These are phyloP conservation scores for Protonemura montana DNA, from an alignment of 2,888 invertebrate species.

Conservation along the genomic window DNA sequence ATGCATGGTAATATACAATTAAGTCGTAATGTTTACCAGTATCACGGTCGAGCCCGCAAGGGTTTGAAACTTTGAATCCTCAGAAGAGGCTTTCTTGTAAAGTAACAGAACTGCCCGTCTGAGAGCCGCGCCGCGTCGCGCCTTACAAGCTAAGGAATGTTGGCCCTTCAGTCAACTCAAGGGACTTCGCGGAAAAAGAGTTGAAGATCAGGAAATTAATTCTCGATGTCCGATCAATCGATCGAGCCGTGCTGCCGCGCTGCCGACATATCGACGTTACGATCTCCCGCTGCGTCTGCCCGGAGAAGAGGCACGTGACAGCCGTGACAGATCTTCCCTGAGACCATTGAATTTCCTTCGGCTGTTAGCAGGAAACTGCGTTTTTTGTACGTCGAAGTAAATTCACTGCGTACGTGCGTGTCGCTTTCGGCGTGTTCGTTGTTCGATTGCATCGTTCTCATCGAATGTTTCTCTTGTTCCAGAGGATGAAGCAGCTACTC, in stretches of 20 bases:
- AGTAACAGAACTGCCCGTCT: not conserved
- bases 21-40: not conserved
- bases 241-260: not conserved
- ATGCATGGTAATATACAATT: not conserved
- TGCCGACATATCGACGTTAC: not conserved
- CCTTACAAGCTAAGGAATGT: not conserved
- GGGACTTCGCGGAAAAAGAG: constrained; percentile 12
- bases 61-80: not conserved
- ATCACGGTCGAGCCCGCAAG: not conserved
- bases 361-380: too few relatives aligned
- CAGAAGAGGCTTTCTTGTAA: not conserved
- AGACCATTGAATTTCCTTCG: not conserved
- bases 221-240: not conserved
- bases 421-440: not conserved
- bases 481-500: constrained; percentile 4
- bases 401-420: not conserved
- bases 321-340: not conserved
- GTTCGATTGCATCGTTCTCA: not conserved
- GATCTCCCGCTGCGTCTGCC: not conserved
- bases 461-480: not conserved
- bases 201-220: not conserved
- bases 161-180: not conserved
- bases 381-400: not conserved
- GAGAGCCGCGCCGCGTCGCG: too few relatives aligned
- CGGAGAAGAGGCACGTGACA: not conserved